Conservation (phyloP, 2,888 invertebrate genomes). For the Athalia rosae region DNA sequence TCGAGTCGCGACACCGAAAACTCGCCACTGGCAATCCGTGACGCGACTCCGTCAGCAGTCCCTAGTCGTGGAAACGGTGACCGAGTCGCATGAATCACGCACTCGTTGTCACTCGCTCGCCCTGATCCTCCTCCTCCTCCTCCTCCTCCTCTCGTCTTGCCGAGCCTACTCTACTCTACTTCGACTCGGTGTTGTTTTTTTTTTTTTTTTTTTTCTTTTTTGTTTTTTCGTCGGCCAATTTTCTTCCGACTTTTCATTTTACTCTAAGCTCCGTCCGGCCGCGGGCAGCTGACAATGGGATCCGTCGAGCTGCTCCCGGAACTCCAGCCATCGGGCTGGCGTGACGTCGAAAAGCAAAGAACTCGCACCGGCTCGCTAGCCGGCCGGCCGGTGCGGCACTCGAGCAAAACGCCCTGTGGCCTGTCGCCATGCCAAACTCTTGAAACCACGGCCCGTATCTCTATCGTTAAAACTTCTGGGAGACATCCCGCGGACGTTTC, state of each 20-base stretch:
- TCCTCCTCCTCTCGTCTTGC: conserved; percentile 24
- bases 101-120: conserved; percentile 19
- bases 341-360: too few relatives aligned
- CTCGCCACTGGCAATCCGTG: not conserved
- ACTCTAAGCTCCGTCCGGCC: too few relatives aligned
- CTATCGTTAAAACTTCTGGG: not conserved
- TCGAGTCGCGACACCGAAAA: not conserved
- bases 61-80: not conserved
- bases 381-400: conserved; percentile 21
- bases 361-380: not conserved
- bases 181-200: too few relatives aligned
- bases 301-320: too few relatives aligned
- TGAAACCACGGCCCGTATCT: conserved; percentile 5
- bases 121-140: too few relatives aligned
- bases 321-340: too few relatives aligned
- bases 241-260: too few relatives aligned
- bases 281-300: too few relatives aligned
- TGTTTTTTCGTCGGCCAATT: too few relatives aligned
- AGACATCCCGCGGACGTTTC: not conserved
- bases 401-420: conserved; percentile 17
- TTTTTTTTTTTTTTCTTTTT: too few relatives aligned
- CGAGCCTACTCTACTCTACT: too few relatives aligned
- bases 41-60: not conserved
- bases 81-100: conserved; percentile 36
- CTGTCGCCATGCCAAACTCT: conserved; percentile 41